Conservation (phyloP, 2,797 vertebrate genomes). For the Mycteria americana region DNA sequence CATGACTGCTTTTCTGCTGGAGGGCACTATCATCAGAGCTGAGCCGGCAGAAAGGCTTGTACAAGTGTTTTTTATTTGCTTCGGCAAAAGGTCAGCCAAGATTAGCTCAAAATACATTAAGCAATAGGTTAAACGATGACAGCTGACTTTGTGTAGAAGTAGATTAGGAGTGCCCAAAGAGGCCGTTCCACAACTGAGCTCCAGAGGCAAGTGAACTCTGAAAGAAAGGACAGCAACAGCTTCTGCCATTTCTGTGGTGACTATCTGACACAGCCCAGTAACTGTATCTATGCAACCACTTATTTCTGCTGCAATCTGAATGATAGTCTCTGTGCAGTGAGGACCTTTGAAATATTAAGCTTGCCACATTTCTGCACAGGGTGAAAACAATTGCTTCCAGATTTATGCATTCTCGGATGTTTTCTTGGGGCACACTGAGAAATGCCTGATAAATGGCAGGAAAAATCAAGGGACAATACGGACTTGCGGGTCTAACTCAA, state of each 20-base stretch:
- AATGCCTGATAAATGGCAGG: background rate
- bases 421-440: background rate
- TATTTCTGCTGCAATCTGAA: background rate
- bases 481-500: background rate
- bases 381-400: background rate
- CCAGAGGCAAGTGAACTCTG: background rate
- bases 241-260: background rate
- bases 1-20: background rate
- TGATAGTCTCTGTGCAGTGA: background rate
- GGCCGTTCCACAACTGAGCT: background rate
- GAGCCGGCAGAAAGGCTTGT: background rate
- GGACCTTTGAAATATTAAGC: background rate
- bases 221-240: background rate
- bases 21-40: background rate
- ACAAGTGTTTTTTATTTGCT: background rate
- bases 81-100: slow-evolving; percentile 26
- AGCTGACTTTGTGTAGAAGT: background rate
- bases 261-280: background rate
- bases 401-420: background rate
- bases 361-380: background rate
- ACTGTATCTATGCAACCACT: background rate
- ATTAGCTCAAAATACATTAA: slow-evolving; percentile 19
- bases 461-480: accelerated
- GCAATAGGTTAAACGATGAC: background rate
- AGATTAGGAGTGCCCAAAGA: background rate